Evolutionary conservation across 2,888 invertebrate species (phyloP), one percentile per base, ranked within the genome.

Genomic region (Tortrix viridana): DNA sequence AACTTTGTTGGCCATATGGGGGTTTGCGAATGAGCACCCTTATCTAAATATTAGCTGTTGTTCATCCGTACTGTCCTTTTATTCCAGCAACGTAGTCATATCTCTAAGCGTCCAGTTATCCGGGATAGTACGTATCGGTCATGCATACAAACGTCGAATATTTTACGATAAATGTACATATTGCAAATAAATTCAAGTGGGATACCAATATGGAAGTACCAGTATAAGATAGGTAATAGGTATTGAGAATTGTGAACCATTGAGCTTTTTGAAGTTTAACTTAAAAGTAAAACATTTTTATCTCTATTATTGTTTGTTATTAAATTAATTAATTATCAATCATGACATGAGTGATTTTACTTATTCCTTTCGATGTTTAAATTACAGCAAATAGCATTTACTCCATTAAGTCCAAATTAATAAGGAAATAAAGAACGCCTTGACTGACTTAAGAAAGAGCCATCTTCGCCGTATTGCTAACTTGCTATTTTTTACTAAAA

Each of bases 31-130:
- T 75, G 75, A 69, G 76, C 73, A 71, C 69, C 70, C 83, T 83
- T 86, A 86, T 86, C 86, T 85, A 79, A 84, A 83, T 86, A 86
- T 84, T 82, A 82, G 82, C 84, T 76, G 81, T 82, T 83, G 84
- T 84, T 85, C 83, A 82, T 81, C 78, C 77, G 72, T 74, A 70
- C 53, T 79, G 81, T 80, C 77, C 79, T 80, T 82, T 83, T 80
- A 79, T 82, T 81, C 80, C 64, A 73, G 75, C 73, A 75, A 73
- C 80, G 80, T 81, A 74, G 73, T 74, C 77, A 76, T 80, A 81
- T 81, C 80, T 82, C 77, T 72, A 72, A 76, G 71, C 72, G 77
- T 78, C 80, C 81, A 77, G 74, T 73, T 74, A 38, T 14, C 59
- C 20, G 53, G 23, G 50, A 48, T 49, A 52, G 22, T 23, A 22